Base-by-base conservation (phyloP, 2,113 vertebrate species). In the Macquaria australasica region DNA sequence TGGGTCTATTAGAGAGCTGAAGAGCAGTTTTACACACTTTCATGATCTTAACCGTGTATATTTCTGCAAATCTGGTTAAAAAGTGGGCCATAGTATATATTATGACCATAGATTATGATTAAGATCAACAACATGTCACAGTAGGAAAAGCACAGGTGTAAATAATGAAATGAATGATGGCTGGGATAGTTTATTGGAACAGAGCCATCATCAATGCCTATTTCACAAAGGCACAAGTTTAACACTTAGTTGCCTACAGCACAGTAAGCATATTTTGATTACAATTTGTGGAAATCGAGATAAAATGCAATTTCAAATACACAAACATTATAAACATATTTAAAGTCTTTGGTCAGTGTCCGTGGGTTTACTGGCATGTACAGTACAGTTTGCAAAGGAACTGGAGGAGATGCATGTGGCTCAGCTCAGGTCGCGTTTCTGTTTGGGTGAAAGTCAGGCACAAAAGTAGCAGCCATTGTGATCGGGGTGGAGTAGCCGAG, bases 401-500 rank as follows among this genome's bases (percentile, higher is more conserved):
- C 25, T 12, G 50, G n/a, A 73, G 58, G 53, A 45, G 34, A 28
- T 43, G 3, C n/a, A 14, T 0, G n/a, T 45, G 55, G 59, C 8
- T 84, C 53, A 66, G 75, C 37, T 94, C 87, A 95, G 76, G 59
- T 45, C 2, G 64, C 83, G 80, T 81, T 79, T 59, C 82, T 81
- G 12, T 87, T 75, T 1, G n/a, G 79, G 66, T 94, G 89, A 66
- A 92, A 94, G 21, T 93, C 92, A 0, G 97, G 95, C 1, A 94
- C 87, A 64, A 98, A 95, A 0, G 96, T 94, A 69, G 96, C 87
- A 4, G 96, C 89, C 5, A 96, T 92, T 0, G 94, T 94, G 1
- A 97, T 94, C 0, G 98, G 97, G 43, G 96, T 94, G 0, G 96
- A 94, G 83, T 99, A 99, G 55, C 96, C 96, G 0, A 94, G 87